A percentile compares a stretch with the other conserved stretches of the same genome.
These are phyloP conservation scores for Vulpes lagopus DNA, from an alignment of 2,113 vertebrate genomes.

Conservation along the genomic window DNA sequence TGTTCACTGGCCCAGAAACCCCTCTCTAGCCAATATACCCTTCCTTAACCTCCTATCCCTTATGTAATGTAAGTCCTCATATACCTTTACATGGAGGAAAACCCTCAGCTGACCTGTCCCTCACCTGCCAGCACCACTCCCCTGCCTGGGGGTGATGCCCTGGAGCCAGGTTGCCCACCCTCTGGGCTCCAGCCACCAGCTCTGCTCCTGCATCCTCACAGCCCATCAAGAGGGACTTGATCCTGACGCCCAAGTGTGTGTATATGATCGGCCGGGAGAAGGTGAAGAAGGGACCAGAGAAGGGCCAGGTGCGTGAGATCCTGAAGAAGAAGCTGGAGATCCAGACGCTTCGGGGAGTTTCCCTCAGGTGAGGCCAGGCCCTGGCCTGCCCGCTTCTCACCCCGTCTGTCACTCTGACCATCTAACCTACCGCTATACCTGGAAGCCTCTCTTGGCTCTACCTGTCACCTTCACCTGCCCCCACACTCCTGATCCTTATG, in stretches of 20 bases:
- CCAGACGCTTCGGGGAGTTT: slow-evolving; percentile 89
- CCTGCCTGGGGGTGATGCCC: neutral
- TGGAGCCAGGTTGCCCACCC: neutral
- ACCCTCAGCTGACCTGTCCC: neutral
- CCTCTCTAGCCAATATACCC: neutral
- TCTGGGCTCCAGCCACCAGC: neutral
- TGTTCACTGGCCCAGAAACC: neutral
- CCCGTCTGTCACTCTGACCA: too few species aligned
- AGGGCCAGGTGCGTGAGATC: slow-evolving; percentile 96
- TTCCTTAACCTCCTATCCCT: neutral
- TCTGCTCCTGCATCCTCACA: slow-evolving; percentile 75
- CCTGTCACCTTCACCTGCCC: neutral
- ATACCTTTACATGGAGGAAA: neutral
- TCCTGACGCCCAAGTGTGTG: slow-evolving; percentile 95
- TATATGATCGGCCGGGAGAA: slow-evolving; percentile 98
- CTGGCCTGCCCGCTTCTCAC: neutral
- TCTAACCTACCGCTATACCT: neutral
- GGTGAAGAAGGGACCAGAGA: slow-evolving; percentile 97
- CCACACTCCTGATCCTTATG: neutral
- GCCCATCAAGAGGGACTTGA: slow-evolving; percentile 97
- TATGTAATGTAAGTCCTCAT: neutral
- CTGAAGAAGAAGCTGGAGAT: slow-evolving; percentile 97
- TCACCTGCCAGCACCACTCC: neutral
- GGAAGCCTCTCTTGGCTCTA: neutral
- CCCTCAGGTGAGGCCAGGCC: slow-evolving; percentile 88